Percentiles rank a stretch among this genome's conserved stretches.
These are phyloP conservation scores for Acanthiza pusilla DNA, from an alignment of 2,797 vertebrate species.

Conservation along the genomic window DNA sequence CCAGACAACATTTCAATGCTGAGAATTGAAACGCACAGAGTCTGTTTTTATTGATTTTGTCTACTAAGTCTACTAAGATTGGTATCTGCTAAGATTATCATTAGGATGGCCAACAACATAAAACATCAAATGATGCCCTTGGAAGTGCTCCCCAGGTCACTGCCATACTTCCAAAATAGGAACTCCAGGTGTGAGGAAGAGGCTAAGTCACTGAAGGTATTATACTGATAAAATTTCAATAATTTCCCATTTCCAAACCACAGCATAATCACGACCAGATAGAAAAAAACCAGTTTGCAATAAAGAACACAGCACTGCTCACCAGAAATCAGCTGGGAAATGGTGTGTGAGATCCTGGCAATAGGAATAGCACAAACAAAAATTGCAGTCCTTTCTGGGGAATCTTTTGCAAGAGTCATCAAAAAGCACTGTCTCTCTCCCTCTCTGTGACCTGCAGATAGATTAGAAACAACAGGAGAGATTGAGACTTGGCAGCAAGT, in stretches of 20 bases:
- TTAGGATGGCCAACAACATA: neutral
- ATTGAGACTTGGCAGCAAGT: neutral
- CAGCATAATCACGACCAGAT: neutral
- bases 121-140: neutral
- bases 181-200: neutral
- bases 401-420: neutral
- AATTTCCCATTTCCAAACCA: neutral
- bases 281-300: neutral
- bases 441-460: neutral
- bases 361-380: neutral
- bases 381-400: neutral
- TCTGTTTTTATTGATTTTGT: neutral
- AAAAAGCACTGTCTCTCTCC: neutral
- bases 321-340: neutral
- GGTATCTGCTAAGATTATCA: neutral
- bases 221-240: neutral
- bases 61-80: neutral
- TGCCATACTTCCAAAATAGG: neutral
- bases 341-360: neutral
- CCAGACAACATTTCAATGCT: neutral
- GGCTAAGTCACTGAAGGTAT: neutral
- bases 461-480: neutral
- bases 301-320: neutral
- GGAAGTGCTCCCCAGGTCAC: neutral
- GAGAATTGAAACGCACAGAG: neutral